Conservation (phyloP, 2,113 vertebrate genomes). For the Ranitomeya imitator region DNA sequence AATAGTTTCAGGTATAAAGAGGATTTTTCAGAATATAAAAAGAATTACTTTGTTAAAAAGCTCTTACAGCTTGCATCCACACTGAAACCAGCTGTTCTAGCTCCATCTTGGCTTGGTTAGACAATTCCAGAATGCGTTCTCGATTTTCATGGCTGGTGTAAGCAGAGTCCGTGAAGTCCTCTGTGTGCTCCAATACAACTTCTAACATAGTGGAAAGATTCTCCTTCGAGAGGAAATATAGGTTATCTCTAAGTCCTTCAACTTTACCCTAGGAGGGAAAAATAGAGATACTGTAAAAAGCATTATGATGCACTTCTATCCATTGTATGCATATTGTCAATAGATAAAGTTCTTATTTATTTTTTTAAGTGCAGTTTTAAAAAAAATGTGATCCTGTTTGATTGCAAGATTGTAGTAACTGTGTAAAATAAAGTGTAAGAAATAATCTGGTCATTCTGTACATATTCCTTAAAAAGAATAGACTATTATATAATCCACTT, state of each 20-base stretch:
- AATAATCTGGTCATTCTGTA: too few relatives aligned
- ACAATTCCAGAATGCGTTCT: slow-evolving; percentile 88
- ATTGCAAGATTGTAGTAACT: too few relatives aligned
- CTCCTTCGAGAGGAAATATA: slow-evolving; percentile 82
- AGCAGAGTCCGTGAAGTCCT: slow-evolving; percentile 97
- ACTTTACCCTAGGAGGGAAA: slow-evolving; percentile 78
- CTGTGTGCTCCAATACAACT: slow-evolving; percentile 86
- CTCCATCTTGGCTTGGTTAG: slow-evolving; percentile 83
- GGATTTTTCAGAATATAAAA: slow-evolving; percentile 65
- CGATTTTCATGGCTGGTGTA: slow-evolving; percentile 96
- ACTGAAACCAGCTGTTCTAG: slow-evolving; percentile 85
- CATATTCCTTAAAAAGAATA: too few relatives aligned
- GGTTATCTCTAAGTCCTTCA: slow-evolving; percentile 87
- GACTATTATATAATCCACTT: too few relatives aligned
- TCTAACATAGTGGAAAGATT: slow-evolving; percentile 82
- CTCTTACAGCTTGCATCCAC: slow-evolving; percentile 89
- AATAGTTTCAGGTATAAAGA: slow-evolving; percentile 44
- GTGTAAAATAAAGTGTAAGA: too few relatives aligned
- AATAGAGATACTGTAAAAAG: not conserved
- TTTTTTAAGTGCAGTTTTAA: too few relatives aligned
- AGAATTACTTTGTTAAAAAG: slow-evolving; percentile 67
- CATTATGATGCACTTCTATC: too few relatives aligned
- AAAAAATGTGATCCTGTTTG: too few relatives aligned
- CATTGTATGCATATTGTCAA: too few relatives aligned
- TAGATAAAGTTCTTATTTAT: too few relatives aligned